A percentile compares a stretch with the other conserved stretches of the same genome.
Evolutionary conservation across 92 coral and sea anemone genomes (phyloP).

Genomic region (Epizoanthus illoricatus): DNA sequence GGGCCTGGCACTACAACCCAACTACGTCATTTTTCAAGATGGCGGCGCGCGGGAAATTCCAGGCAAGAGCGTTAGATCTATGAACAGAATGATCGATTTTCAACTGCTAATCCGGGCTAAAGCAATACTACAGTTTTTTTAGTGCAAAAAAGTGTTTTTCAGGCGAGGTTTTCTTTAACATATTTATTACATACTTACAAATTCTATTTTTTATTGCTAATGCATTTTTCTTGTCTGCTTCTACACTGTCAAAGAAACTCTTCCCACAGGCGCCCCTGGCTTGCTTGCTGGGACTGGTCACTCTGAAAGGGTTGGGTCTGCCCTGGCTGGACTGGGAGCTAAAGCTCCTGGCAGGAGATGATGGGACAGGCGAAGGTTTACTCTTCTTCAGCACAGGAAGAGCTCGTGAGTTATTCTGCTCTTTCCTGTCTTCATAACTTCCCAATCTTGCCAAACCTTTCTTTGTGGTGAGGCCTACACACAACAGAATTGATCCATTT

Average conservation of each 20-base stretch:
- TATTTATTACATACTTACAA: constrained; percentile 48
- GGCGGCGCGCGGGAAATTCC: no score
- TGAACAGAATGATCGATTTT: no score
- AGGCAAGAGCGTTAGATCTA: no score
- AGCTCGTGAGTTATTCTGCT: neutral
- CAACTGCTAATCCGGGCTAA: no score
- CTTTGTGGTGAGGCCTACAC: neutral
- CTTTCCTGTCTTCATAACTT: constrained; percentile 5
- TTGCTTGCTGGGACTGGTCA: constrained; percentile 59
- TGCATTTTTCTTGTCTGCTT: constrained; percentile 79
- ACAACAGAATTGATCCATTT: no score
- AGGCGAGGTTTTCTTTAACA: no score
- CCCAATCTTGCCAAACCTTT: neutral
- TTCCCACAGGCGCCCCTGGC: constrained; percentile 61
- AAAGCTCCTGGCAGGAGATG: constrained; percentile 50
- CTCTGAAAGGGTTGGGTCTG: constrained; percentile 89
- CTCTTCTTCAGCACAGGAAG: constrained; percentile 32
- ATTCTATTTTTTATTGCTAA: constrained; percentile 50
- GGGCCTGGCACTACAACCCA: no score
- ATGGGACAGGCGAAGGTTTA: constrained; percentile 53
- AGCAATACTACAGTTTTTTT: no score
- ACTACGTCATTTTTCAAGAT: no score
- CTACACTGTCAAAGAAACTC: constrained; percentile 93
- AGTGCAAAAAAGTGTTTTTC: no score
- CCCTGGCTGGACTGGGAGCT: constrained; percentile 69